Evolutionary conservation across 2,888 invertebrate genomes (phyloP), one percentile per base, ranked within the genome.

Genomic region (Syritta pipiens): DNA sequence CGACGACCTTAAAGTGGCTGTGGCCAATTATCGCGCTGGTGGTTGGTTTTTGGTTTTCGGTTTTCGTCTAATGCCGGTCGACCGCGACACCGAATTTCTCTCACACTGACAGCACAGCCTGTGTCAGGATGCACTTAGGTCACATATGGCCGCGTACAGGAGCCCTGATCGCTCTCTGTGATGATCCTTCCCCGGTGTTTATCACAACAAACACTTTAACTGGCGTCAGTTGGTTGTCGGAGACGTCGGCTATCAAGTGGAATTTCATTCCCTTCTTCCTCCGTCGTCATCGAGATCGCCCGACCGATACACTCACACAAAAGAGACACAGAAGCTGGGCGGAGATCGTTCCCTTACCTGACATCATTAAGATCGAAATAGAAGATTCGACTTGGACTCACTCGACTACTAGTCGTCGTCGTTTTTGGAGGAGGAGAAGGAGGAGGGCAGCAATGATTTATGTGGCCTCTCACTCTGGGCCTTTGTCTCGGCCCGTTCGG

Each of bases 301-400:
- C 59, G 65, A 48, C 59, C 48, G 74, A 74, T 68, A 62, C 44
- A 57, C n/a, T n/a, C n/a, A n/a, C 69, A 44, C 35, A 60, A 3
- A 42, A 22, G 65, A 72, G 60, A 71, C 59, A 74, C 79, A 79
- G 79, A 74, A 79, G 79, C 79, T 79, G 79, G 79, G 74, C 74
- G 79, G 79, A n/a, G n/a, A 79, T 79, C 79, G 68, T 57, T 74
- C 49, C 77, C 67, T n/a, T 79, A 79, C 79, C 79, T 79, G 79
- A 67, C 79, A 79, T 79, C 79, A 79, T 79, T 79, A 79, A 79
- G 79, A 79, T 79, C 74, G 79, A 79, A 79, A 79, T 79, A 79
- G 79, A 62, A 79, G 79, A 79, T 79, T 79, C 74, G 79, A 74
- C 68, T 55, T 17, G 35, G 24, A 46, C 44, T 19, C 35, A 22